Percentiles rank a stretch among this genome's conserved stretches.
These are phyloP conservation scores for Rhopilema esculentum DNA, from an alignment of 30 jellyfish, hydroid and myxozoan genomes.

Conservation along the genomic window DNA sequence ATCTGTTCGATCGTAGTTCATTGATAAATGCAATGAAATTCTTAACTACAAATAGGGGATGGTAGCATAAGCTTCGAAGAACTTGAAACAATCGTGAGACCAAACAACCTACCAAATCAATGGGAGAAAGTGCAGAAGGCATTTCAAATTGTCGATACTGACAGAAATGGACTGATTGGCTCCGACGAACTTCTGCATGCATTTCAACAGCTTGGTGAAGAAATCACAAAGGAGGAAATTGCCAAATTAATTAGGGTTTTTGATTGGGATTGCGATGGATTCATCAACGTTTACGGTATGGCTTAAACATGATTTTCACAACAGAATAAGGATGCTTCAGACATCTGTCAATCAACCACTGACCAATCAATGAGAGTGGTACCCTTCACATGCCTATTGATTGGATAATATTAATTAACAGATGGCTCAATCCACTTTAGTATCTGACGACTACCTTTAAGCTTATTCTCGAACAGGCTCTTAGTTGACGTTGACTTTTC, in stretches of 20 bases:
- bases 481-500: too few species aligned
- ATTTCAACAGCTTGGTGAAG: conserved; percentile 62
- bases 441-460: too few species aligned
- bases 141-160: conserved; percentile 47
- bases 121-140: conserved; percentile 56
- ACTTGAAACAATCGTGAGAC: conserved; percentile 56
- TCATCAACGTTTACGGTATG: conserved; percentile 32
- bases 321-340: background rate
- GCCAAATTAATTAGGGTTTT: conserved; percentile 50
- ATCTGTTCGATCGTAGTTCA: too few species aligned
- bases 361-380: too few species aligned
- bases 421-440: too few species aligned
- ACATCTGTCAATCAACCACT: too few species aligned
- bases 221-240: conserved; percentile 45
- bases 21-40: too few species aligned
- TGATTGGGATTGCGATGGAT: conserved; percentile 70
- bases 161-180: conserved; percentile 66
- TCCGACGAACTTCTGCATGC: conserved; percentile 56
- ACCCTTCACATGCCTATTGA: too few species aligned
- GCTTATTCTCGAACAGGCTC: too few species aligned
- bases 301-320: too few species aligned
- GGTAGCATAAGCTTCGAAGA: conserved; percentile 69
- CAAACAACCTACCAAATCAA: conserved; percentile 19
- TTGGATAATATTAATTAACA: background rate
- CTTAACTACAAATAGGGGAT: conserved; percentile 38